phyloP scores from a whole-genome alignment of 2,797 vertebrate genomes.

The Nyctibius grandis region DNA sequence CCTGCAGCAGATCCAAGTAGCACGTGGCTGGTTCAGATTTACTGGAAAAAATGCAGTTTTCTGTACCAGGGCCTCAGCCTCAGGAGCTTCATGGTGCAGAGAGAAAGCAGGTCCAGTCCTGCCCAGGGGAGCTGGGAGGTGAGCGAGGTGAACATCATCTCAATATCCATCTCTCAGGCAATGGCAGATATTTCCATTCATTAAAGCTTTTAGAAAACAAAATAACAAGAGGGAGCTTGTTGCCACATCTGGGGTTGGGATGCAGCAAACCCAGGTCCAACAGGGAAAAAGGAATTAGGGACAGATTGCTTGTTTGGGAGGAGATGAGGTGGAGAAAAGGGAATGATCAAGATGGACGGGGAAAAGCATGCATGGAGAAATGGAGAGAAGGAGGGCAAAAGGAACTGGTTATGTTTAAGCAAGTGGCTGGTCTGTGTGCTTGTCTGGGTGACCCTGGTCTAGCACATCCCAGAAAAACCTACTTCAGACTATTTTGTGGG shows the following conservation, averaged over 20 bases:
- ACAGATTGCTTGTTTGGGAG: not conserved
- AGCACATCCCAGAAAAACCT: not conserved
- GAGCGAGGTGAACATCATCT: not conserved
- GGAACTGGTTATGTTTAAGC: not conserved
- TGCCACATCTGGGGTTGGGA: not conserved
- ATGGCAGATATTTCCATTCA: not conserved
- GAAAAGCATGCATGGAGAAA: not conserved
- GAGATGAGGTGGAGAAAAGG: not conserved
- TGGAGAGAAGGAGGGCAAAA: not conserved
- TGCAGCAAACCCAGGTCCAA: not conserved
- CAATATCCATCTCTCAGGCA: not conserved
- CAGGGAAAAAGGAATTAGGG: not conserved
- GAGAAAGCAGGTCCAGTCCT: not conserved
- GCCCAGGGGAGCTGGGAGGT: not conserved
- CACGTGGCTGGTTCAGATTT: not conserved
- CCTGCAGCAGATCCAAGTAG: not conserved
- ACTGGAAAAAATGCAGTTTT: not conserved
- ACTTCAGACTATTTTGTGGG: not conserved
- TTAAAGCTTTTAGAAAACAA: not conserved
- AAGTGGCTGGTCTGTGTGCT: not conserved
- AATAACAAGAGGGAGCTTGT: not conserved
- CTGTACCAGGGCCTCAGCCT: accelerated
- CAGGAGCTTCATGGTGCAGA: not conserved
- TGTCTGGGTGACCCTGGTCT: not conserved
- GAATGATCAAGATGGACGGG: not conserved